Evolutionary conservation across 2,888 invertebrate genomes (phyloP).

Genomic region (Cactoblastis cactorum): DNA sequence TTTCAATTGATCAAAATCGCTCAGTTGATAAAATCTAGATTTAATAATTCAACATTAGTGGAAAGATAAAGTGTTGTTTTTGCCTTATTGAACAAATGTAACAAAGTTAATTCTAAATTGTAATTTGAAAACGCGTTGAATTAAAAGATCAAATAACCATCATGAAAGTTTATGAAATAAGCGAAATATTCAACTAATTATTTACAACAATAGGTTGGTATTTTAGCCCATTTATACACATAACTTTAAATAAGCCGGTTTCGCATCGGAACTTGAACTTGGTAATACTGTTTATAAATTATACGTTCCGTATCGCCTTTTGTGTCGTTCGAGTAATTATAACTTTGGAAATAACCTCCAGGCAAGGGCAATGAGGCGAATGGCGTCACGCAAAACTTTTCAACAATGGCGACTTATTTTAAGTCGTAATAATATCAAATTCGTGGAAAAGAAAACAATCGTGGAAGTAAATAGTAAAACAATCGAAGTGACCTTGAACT

Average conservation of each 20-base stretch:
- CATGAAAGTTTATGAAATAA: no score
- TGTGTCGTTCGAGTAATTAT: conserved; percentile 34
- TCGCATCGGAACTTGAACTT: neutral
- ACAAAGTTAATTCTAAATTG: no score
- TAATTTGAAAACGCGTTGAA: no score
- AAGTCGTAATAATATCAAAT: neutral
- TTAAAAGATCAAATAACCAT: no score
- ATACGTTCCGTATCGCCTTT: conserved; percentile 16
- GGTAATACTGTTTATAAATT: conserved; percentile 20
- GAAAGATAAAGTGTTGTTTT: no score
- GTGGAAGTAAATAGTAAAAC: neutral
- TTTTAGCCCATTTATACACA: neutral
- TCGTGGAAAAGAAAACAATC: conserved; percentile 7
- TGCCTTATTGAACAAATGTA: no score
- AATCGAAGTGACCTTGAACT: conserved; percentile 1
- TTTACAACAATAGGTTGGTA: no score
- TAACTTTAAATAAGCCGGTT: conserved; percentile 1
- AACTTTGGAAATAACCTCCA: conserved; percentile 29
- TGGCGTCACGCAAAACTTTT: neutral
- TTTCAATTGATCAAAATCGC: no score
- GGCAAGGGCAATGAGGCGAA: conserved; percentile 32
- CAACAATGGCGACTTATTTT: conserved; percentile 3
- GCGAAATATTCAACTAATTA: no score
- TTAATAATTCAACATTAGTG: no score
- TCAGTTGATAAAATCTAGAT: no score